Conservation (phyloP, 2,113 vertebrate genomes). For the Xenotilapia longispinis region DNA sequence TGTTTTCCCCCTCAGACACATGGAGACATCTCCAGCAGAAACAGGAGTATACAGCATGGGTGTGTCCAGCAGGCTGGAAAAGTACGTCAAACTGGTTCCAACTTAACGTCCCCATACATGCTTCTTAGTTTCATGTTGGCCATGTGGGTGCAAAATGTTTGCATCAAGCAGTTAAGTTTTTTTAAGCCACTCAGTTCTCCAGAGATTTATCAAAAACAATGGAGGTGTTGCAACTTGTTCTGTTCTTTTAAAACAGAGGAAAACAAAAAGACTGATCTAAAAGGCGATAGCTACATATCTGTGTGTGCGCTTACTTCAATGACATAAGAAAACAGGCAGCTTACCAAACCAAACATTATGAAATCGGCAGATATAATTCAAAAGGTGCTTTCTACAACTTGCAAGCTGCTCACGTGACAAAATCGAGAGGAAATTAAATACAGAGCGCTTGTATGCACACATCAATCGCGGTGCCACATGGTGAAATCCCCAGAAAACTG, state of each 20-base stretch:
- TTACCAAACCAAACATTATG: not conserved
- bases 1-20: not conserved
- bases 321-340: not conserved
- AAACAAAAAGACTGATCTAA: not conserved
- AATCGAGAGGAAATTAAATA: not conserved
- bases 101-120: not conserved
- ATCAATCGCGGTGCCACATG: not conserved
- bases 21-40: not conserved
- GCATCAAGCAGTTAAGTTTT: not conserved
- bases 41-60: not conserved
- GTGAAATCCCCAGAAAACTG: not conserved
- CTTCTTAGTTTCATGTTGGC: not conserved
- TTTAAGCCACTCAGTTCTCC: not conserved
- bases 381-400: not conserved
- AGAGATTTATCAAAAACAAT: not conserved
- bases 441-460: not conserved
- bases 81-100: not conserved
- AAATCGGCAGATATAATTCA: not conserved
- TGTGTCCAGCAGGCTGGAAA: not conserved
- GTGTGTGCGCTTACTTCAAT: not conserved
- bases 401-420: not conserved
- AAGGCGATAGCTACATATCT: not conserved
- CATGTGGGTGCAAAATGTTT: not conserved
- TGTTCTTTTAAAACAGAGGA: not conserved
- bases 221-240: not conserved